Conservation (phyloP, 92 coral and sea anemone species). For the Umimayanthus kanabou region DNA sequence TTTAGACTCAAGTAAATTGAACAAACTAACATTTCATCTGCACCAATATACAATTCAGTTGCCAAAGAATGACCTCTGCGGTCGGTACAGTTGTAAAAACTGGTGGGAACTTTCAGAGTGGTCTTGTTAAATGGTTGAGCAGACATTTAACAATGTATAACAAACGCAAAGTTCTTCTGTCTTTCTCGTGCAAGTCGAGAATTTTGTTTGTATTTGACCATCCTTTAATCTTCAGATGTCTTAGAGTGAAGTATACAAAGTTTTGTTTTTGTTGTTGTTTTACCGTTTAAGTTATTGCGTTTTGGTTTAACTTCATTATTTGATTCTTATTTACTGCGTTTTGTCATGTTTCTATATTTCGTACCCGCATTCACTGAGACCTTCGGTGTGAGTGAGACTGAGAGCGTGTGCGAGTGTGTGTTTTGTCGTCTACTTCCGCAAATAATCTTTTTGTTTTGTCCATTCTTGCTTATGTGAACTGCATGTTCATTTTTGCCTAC, state of each 20-base stretch:
- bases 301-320: not conserved
- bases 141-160: too few species aligned
- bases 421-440: not conserved
- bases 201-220: too few species aligned
- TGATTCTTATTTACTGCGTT: not conserved
- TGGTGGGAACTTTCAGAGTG: not conserved
- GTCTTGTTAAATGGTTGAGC: not conserved
- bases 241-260: too few species aligned
- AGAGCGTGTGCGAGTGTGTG: constrained; percentile 1
- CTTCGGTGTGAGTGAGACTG: not conserved
- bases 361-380: not conserved
- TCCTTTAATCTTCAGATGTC: too few species aligned
- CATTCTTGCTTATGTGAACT: not conserved
- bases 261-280: not conserved
- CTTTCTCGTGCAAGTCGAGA: too few species aligned
- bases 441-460: not conserved
- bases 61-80: not conserved
- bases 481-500: not conserved
- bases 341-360: not conserved
- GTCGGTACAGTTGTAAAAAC: not conserved
- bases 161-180: too few species aligned
- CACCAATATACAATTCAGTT: not conserved
- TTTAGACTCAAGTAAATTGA: not conserved
- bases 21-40: not conserved
- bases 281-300: not conserved